Conservation (phyloP, 2,797 vertebrate species). For the Loris lydekkerianus region DNA sequence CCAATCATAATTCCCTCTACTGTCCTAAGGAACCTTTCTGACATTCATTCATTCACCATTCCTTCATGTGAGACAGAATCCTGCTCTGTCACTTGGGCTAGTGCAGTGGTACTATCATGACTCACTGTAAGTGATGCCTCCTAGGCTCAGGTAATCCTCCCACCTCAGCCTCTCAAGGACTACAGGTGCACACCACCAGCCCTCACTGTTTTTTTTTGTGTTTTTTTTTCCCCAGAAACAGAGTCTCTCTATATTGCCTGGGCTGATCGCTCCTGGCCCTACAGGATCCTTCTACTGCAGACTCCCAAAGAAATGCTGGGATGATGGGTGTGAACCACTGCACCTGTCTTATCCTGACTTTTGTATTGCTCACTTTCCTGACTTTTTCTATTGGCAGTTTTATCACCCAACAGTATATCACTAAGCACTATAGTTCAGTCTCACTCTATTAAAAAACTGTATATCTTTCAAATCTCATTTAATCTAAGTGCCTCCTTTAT, state of each 20-base stretch:
- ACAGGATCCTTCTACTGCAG: neutral
- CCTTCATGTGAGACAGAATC: neutral
- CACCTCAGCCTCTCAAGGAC: neutral
- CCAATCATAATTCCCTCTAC: neutral
- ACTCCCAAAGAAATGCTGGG: neutral
- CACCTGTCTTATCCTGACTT: neutral
- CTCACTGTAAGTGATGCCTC: neutral
- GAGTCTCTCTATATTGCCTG: neutral
- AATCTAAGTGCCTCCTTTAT: neutral
- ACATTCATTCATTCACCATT: neutral
- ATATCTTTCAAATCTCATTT: constrained; percentile 41
- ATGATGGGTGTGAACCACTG: neutral
- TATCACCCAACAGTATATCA: neutral
- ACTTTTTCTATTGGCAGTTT: constrained; percentile 37
- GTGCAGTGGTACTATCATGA: neutral
- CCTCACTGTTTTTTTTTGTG: neutral
- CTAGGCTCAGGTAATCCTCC: neutral
- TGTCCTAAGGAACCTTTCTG: neutral
- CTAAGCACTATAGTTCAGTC: neutral
- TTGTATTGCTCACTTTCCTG: neutral
- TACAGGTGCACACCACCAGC: neutral
- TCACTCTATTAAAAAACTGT: constrained; percentile 12
- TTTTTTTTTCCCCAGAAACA: neutral
- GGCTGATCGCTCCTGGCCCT: neutral
- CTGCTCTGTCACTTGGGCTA: neutral